Evolutionary conservation across 2,113 vertebrate genomes (phyloP).

Genomic region (Passer domesticus): DNA sequence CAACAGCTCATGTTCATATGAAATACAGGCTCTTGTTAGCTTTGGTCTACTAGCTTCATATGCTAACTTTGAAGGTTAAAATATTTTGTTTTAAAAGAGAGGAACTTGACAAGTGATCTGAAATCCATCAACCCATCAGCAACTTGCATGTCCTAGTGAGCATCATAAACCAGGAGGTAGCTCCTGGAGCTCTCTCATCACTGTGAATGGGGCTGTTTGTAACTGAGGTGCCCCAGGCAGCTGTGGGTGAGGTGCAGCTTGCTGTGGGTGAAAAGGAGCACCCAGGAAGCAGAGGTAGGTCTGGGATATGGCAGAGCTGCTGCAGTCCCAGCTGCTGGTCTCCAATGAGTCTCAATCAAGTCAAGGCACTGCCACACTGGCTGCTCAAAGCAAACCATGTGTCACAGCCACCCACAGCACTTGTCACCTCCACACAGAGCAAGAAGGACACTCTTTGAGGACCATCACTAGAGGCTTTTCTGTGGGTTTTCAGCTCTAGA

Average conservation of each 20-base stretch:
- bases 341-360: not conserved
- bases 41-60: conserved; percentile 16
- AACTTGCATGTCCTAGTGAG: not conserved
- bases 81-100: not conserved
- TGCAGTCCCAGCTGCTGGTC: not conserved
- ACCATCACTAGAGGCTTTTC: not conserved
- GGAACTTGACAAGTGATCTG: not conserved
- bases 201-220: too few species aligned
- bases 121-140: not conserved
- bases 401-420: not conserved
- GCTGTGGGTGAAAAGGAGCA: not conserved
- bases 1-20: conserved; percentile 32
- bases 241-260: not conserved
- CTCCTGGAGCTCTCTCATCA: not conserved
- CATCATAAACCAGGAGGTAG: not conserved
- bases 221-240: not conserved
- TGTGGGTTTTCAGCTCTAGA: not conserved
- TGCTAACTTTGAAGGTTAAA: conserved; percentile 26
- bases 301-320: not conserved
- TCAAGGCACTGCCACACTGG: fast-evolving
- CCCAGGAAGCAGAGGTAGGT: not conserved
- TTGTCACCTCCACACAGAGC: not conserved
- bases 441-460: not conserved
- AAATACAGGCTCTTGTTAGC: conserved; percentile 40
- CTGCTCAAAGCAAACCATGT: not conserved